phyloP scores from a whole-genome alignment of 1,140 invertebrate species.

The Heliothis subflexa region DNA sequence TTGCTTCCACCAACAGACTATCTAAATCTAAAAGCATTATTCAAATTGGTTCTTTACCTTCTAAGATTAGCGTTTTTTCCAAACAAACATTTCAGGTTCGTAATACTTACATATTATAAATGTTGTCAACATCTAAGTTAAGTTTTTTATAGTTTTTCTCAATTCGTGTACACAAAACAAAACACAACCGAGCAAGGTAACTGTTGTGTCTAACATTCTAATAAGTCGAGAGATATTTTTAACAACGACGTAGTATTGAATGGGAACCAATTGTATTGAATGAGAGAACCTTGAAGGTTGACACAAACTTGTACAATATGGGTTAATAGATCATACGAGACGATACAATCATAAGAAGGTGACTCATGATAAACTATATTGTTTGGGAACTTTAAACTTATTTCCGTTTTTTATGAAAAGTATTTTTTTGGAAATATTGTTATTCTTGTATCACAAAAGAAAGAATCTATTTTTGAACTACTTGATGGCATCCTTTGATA shows the following conservation, averaged over 20 bases:
- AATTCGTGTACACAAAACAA: too few species aligned
- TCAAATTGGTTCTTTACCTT: too few species aligned
- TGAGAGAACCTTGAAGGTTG: background rate
- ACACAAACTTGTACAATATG: background rate
- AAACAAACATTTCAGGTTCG: too few species aligned
- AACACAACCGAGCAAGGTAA: background rate
- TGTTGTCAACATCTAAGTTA: too few species aligned
- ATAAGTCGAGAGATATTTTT: constrained; percentile 1
- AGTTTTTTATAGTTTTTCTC: too few species aligned
- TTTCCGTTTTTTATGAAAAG: background rate
- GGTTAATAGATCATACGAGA: background rate
- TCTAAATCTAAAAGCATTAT: too few species aligned
- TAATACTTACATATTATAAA: too few species aligned
- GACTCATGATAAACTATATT: background rate
- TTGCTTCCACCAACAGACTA: too few species aligned
- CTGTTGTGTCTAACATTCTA: background rate
- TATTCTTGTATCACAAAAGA: background rate
- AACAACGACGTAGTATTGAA: constrained; percentile 3
- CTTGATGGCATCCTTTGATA: background rate
- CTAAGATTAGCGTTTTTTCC: too few species aligned
- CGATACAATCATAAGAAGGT: too few species aligned
- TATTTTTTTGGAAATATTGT: background rate
- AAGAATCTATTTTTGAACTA: background rate
- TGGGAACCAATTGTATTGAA: background rate
- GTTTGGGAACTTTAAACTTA: constrained; percentile 12